Base-by-base conservation (phyloP, 2,113 vertebrate species). In the Penelope pileata region DNA sequence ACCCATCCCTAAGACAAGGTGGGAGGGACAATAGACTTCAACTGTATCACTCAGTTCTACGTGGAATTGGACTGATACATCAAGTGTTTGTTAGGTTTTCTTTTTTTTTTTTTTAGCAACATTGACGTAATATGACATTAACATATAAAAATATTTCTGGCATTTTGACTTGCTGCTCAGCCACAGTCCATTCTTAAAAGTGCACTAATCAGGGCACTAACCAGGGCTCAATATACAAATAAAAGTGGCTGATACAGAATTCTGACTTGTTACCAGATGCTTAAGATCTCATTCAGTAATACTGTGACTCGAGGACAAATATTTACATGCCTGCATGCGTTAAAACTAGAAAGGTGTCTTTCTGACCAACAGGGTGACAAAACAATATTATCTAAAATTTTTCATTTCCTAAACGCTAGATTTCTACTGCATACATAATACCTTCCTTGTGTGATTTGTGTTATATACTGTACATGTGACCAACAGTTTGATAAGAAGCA, bases 281-380 rank as follows among this genome's bases (percentile, higher is more conserved):
- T 98, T 99, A 99, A 98, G 98, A 98, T 99, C 98, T 99, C 98
- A 98, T 99, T 99, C 98, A 99, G 99, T 99, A 99, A 99, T 99
- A 99, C 99, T 99, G 99, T 99, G 98, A 99, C 98, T 99, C 98
- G 98, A 99, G 98, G 99, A 99, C 99, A 99, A 99, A 99, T 99
- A 99, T 99, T 99, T 99, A 99, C 99, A 99, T 99, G 99, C 99
- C 99, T 99, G 99, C 99, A 99, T 99, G 99, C 99, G 98, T 99
- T 99, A 98, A 99, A 99, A 99, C 99, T 99, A 99, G 99, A 99
- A 99, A 99, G 99, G 98, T 98, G 98, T 98, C 98, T 98, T 99
- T 98, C 98, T 98, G 98, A 99, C 99, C 97, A 99, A 98, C 98
- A 99, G 98, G 98, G 98, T 99, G 99, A 99, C 99, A 99, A 98